Evolutionary conservation across 64 coral and sea anemone species (phyloP).

Genomic region (Montipora foliosa): DNA sequence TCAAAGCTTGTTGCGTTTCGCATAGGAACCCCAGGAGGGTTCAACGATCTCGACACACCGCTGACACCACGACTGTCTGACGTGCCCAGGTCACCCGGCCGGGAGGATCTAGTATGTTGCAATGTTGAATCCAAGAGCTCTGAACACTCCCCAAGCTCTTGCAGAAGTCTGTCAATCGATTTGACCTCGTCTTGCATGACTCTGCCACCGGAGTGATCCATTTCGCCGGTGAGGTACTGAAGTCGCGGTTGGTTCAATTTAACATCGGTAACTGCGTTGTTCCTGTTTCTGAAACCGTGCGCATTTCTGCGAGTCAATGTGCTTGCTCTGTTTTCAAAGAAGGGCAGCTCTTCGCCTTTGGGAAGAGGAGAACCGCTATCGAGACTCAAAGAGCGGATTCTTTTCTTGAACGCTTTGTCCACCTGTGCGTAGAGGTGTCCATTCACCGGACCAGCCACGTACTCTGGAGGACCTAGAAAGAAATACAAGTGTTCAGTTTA

Average conservation of each 20-base stretch:
- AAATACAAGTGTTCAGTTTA: background rate
- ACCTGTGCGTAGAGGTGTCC: conserved; percentile 79
- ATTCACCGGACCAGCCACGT: conserved; percentile 77
- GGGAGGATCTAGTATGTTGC: background rate
- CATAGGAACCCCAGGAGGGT: conserved; percentile 24
- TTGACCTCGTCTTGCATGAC: conserved; percentile 21
- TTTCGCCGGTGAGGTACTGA: background rate
- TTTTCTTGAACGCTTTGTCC: conserved; percentile 76
- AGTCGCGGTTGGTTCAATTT: conserved; percentile 10
- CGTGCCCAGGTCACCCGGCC: background rate
- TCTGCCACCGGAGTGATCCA: background rate
- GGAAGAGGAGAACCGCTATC: conserved; percentile 42
- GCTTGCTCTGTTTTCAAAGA: conserved; percentile 46
- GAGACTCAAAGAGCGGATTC: conserved; percentile 63
- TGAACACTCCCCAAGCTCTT: conserved; percentile 68
- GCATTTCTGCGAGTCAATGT: conserved; percentile 38
- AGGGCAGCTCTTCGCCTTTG: background rate
- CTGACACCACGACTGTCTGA: background rate
- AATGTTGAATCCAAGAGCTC: conserved; percentile 60
- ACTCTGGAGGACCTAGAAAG: conserved; percentile 47
- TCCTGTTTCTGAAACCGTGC: conserved; percentile 1
- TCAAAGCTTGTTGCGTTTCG: conserved; percentile 30
- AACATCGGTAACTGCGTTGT: background rate
- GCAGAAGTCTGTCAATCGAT: conserved; percentile 65
- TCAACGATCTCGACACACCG: background rate